These are phyloP conservation scores for Hyles lineata DNA, from an alignment of 2,888 invertebrate genomes.

Conservation along the genomic window DNA sequence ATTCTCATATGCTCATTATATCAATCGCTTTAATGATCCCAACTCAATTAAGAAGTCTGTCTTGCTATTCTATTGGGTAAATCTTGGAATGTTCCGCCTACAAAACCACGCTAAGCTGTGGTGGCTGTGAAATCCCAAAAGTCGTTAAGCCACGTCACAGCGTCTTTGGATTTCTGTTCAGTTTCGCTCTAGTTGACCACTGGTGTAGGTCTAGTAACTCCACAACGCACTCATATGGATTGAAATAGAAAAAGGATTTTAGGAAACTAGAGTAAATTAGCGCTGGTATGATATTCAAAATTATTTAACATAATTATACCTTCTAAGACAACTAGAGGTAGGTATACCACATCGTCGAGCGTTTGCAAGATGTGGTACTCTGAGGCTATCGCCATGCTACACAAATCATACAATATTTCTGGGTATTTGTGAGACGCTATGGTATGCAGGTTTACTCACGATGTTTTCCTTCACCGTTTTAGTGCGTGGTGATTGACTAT, in stretches of 20 bases:
- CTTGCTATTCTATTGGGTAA: background rate
- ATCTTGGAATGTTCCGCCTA: background rate
- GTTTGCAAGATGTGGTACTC: too few species aligned
- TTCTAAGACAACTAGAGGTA: too few species aligned
- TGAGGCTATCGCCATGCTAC: too few species aligned
- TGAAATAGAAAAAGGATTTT: background rate
- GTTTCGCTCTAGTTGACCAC: conserved; percentile 7
- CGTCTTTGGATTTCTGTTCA: conserved; percentile 20
- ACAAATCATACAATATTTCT: too few species aligned
- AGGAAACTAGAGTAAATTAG: background rate
- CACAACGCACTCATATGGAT: background rate
- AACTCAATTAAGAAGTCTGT: too few species aligned
- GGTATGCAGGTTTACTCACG: too few species aligned
- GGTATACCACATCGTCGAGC: background rate
- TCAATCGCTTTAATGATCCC: too few species aligned
- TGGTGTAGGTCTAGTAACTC: background rate
- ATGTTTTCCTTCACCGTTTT: too few species aligned
- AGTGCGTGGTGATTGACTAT: too few species aligned
- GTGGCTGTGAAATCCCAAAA: conserved; percentile 15
- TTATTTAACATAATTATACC: too few species aligned
- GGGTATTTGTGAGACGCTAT: too few species aligned
- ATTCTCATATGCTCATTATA: too few species aligned
- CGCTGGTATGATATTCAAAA: background rate
- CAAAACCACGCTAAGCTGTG: background rate
- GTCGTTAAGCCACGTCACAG: conserved; percentile 20